Percentiles rank a stretch among this genome's conserved stretches.
Conservation (phyloP, 1,140 invertebrate species). For the Dufourea novaeangliae region DNA sequence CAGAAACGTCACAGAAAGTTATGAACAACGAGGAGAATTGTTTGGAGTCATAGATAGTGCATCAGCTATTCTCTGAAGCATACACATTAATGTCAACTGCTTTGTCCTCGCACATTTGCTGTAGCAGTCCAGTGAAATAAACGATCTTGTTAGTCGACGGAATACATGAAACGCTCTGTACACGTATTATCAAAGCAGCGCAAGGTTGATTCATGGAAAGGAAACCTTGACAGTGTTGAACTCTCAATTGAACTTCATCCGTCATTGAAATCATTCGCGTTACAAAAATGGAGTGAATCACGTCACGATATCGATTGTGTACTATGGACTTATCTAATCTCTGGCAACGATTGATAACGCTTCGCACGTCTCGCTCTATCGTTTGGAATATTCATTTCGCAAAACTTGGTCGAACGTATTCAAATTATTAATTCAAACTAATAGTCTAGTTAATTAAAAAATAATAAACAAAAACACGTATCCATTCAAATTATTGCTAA, state of each 20-base stretch:
- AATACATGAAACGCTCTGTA: not conserved
- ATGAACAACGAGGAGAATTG: no score
- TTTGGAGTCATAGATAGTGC: no score
- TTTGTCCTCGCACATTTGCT: no score
- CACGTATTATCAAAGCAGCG: not conserved
- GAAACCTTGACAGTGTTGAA: slow-evolving; percentile 3
- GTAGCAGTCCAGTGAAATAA: no score
- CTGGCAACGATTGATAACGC: not conserved
- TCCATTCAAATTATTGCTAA: no score
- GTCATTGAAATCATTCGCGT: not conserved
- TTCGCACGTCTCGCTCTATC: not conserved
- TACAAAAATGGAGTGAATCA: not conserved
- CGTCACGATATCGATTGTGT: slow-evolving; percentile 32
- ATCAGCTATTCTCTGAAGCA: no score
- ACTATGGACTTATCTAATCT: slow-evolving; percentile 48
- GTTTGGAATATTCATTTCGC: not conserved
- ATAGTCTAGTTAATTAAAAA: no score
- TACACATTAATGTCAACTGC: no score
- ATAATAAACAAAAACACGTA: no score
- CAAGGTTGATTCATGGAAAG: not conserved
- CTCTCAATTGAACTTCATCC: not conserved
- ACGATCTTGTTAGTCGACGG: not conserved
- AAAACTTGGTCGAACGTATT: not conserved
- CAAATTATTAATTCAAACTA: not conserved
- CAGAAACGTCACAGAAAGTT: no score